Evolutionary conservation across 2,888 invertebrate species (phyloP).

Genomic region (Anthrax anthrax): DNA sequence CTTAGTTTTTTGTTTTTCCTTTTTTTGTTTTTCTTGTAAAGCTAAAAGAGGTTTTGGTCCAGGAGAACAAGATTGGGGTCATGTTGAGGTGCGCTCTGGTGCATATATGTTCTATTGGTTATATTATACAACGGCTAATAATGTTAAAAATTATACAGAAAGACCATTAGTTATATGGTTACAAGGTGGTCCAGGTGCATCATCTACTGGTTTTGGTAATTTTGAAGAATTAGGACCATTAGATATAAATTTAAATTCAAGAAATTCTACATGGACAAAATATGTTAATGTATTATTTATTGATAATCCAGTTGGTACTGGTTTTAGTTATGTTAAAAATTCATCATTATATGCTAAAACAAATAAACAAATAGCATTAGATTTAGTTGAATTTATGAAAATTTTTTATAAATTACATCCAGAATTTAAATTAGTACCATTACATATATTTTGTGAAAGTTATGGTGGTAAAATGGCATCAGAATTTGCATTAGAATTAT

Average conservation of each 20-base stretch:
- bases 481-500: slow-evolving; percentile 50
- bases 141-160: slow-evolving; percentile 41
- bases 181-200: slow-evolving; percentile 74
- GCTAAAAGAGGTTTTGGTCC: slow-evolving; percentile 39
- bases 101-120: slow-evolving; percentile 84
- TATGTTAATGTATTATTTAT: slow-evolving; percentile 73
- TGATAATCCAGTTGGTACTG: slow-evolving; percentile 82
- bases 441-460: slow-evolving; percentile 79
- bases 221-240: slow-evolving; percentile 71
- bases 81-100: slow-evolving; percentile 53
- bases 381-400: slow-evolving; percentile 58
- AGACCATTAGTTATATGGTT: slow-evolving; percentile 76
- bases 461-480: slow-evolving; percentile 90
- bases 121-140: slow-evolving; percentile 51
- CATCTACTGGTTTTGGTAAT: slow-evolving; percentile 73
- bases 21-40: slow-evolving; percentile 4
- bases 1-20: neutral
- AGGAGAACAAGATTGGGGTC: slow-evolving; percentile 58
- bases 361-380: slow-evolving; percentile 53
- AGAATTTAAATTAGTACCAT: slow-evolving; percentile 54
- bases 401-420: slow-evolving; percentile 52
- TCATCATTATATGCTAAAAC: slow-evolving; percentile 36
- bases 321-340: slow-evolving; percentile 65
- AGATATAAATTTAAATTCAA: slow-evolving; percentile 47
- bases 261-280: slow-evolving; percentile 62